phyloP scores from a whole-genome alignment of 2,113 vertebrate genomes.

The Noctilio leporinus region DNA sequence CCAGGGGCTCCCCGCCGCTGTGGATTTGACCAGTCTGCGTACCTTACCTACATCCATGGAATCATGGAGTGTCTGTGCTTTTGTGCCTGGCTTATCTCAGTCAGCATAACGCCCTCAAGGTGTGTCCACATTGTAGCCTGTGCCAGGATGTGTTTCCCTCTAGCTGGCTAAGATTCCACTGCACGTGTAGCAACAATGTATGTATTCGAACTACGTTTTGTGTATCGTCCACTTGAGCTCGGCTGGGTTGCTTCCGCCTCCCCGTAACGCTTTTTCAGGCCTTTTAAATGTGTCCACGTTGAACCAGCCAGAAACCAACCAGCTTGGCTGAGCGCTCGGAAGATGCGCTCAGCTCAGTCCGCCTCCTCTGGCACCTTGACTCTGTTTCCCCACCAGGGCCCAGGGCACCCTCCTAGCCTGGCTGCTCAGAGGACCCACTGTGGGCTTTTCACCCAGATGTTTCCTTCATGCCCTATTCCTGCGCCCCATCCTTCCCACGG shows the following conservation, averaged over 20 bases:
- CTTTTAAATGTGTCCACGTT: not conserved
- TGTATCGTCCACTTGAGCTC: not conserved
- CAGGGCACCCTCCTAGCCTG: not conserved
- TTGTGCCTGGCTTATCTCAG: not conserved
- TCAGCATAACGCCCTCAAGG: accelerated
- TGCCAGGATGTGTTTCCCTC: not conserved
- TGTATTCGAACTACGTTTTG: too few species aligned
- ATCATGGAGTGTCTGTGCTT: too few species aligned
- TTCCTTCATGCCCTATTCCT: not conserved
- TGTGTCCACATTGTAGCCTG: accelerated
- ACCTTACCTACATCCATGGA: too few species aligned
- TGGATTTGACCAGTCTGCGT: not conserved
- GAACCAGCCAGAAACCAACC: not conserved
- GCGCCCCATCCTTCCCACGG: not conserved
- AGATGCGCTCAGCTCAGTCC: not conserved
- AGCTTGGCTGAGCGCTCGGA: not conserved
- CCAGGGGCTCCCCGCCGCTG: not conserved
- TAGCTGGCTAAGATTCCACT: not conserved
- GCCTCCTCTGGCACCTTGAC: too few species aligned
- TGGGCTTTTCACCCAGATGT: not conserved
- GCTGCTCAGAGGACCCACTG: not conserved
- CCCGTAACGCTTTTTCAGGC: not conserved
- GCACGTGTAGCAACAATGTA: accelerated
- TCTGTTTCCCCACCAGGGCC: not conserved
- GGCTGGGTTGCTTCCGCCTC: not conserved